These are phyloP conservation scores for Melopsittacus undulatus DNA, from an alignment of 2,797 vertebrate genomes.

Conservation along the genomic window DNA sequence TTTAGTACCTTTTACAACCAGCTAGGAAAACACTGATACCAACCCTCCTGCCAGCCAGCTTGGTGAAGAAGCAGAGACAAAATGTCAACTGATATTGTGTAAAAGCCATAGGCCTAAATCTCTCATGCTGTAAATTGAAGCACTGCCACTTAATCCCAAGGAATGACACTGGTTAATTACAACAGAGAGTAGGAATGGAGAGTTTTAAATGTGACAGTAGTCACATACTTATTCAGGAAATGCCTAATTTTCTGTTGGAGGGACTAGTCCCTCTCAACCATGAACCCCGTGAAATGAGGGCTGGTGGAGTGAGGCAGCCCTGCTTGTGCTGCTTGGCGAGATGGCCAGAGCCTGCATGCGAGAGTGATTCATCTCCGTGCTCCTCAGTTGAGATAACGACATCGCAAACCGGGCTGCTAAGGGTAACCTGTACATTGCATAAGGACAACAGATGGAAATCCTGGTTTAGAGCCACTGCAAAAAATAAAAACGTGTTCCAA, in stretches of 20 bases:
- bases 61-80: background rate
- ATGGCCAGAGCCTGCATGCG: background rate
- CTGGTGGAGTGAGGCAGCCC: background rate
- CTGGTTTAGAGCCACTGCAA: slow-evolving; percentile 84
- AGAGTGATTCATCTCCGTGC: slow-evolving; percentile 39
- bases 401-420: slow-evolving; percentile 43
- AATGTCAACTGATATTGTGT: background rate
- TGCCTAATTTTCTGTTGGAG: background rate
- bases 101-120: background rate
- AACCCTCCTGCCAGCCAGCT: background rate
- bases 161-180: background rate
- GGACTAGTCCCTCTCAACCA: background rate
- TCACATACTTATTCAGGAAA: background rate
- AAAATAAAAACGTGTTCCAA: slow-evolving; percentile 84
- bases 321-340: slow-evolving; percentile 4
- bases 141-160: background rate
- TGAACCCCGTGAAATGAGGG: background rate
- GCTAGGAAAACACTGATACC: background rate
- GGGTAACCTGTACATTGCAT: slow-evolving; percentile 84
- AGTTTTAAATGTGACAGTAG: background rate
- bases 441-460: slow-evolving; percentile 94
- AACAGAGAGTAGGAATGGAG: background rate
- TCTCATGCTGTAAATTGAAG: background rate
- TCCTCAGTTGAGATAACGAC: slow-evolving; percentile 55
- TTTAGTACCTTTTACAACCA: background rate